Conservation (phyloP, 1,140 invertebrate species). For the Armadillidium nasatum region DNA sequence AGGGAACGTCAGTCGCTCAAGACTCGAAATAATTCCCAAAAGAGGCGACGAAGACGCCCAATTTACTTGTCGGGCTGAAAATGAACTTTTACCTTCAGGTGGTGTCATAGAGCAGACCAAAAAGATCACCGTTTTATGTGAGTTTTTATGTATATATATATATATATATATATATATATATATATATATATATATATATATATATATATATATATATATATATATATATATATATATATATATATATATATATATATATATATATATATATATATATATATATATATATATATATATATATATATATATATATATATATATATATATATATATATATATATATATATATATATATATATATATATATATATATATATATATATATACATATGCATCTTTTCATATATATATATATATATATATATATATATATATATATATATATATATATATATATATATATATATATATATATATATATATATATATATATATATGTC, state of each 20-base stretch:
- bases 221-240: not conserved
- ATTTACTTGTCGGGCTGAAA: not conserved
- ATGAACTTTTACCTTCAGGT: not conserved
- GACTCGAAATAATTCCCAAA: not conserved
- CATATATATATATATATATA: no score
- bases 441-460: no score
- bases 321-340: no score
- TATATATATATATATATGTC: no score
- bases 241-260: not conserved
- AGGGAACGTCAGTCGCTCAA: not conserved
- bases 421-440: no score
- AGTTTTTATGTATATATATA: not conserved
- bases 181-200: not conserved
- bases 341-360: no score
- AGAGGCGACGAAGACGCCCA: not conserved
- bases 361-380: no score
- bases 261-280: not conserved
- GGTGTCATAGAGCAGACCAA: not conserved
- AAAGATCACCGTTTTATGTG: constrained; percentile 2
- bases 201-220: not conserved
- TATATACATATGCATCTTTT: no score
- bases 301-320: no score
- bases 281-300: not conserved
- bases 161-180: not conserved
- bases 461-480: no score